phyloP scores from a whole-genome alignment of 2,113 vertebrate genomes.

The Salvelinus alpinus region DNA sequence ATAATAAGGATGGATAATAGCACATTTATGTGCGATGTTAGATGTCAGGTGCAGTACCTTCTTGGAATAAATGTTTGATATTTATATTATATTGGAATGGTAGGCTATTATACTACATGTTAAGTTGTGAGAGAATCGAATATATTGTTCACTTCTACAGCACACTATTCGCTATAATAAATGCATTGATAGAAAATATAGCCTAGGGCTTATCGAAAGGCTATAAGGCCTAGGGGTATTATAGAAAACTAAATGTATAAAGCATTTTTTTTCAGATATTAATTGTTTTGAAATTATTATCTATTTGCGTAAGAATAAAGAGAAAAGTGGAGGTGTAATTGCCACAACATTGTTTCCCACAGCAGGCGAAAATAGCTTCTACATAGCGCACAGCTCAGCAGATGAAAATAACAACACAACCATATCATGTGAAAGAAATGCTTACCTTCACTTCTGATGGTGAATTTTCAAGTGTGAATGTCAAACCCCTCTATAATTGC shows the following conservation, averaged over 20 bases:
- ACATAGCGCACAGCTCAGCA: neutral
- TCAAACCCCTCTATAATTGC: constrained; percentile 23
- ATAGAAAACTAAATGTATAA: constrained; percentile 4
- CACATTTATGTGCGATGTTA: neutral
- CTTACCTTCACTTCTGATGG: constrained; percentile 69
- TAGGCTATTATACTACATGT: neutral
- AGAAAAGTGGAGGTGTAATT: neutral
- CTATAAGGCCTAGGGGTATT: neutral
- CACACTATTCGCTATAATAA: neutral
- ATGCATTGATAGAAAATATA: neutral
- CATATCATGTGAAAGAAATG: constrained; percentile 10
- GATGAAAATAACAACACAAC: constrained; percentile 17
- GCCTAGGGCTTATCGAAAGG: neutral
- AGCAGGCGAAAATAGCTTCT: constrained; percentile 24
- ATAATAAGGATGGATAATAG: neutral
- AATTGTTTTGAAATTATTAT: neutral
- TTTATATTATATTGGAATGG: neutral
- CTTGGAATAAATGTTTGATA: neutral
- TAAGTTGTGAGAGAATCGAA: neutral
- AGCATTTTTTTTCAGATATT: constrained; percentile 7
- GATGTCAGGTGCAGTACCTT: neutral
- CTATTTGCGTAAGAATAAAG: constrained; percentile 26
- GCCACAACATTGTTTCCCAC: constrained; percentile 19
- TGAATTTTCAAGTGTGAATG: constrained; percentile 46
- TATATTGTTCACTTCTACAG: neutral